Conservation (phyloP, 2,888 invertebrate species). For the Zhengitettix transpicula region DNA sequence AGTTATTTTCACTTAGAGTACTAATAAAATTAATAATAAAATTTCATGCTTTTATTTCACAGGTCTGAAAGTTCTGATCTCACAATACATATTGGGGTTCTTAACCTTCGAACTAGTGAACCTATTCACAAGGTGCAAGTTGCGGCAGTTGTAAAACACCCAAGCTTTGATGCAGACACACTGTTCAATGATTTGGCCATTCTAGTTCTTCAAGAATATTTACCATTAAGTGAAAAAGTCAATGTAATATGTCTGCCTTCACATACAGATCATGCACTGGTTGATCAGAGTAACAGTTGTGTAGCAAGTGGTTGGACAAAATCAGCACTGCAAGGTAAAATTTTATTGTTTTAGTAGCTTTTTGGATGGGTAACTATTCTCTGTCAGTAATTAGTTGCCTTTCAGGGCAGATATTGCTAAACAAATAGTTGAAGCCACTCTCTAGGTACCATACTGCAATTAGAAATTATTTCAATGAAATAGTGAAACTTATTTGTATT, state of each 20-base stretch:
- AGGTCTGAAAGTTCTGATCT: slow-evolving; percentile 38
- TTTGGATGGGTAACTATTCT: not conserved
- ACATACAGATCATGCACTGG: slow-evolving; percentile 15
- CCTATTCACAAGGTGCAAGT: slow-evolving; percentile 40
- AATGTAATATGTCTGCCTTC: slow-evolving; percentile 53
- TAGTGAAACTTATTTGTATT: too few relatives aligned
- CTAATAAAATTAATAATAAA: too few relatives aligned
- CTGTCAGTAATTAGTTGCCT: too few relatives aligned
- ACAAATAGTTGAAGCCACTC: too few relatives aligned
- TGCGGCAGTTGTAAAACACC: slow-evolving; percentile 50
- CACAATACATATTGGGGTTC: slow-evolving; percentile 60
- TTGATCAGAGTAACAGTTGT: slow-evolving; percentile 35
- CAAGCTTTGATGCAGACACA: slow-evolving; percentile 42
- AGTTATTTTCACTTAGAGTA: too few relatives aligned
- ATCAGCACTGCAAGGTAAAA: slow-evolving; percentile 54
- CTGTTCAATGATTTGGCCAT: slow-evolving; percentile 54
- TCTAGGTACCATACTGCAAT: too few relatives aligned
- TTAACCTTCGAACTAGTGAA: not conserved
- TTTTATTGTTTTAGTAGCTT: slow-evolving; percentile 4
- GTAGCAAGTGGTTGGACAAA: slow-evolving; percentile 75
- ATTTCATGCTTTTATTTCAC: too few relatives aligned
- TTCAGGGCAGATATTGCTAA: too few relatives aligned
- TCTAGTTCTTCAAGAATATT: slow-evolving; percentile 40
- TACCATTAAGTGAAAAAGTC: slow-evolving; percentile 49
- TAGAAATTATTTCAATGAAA: not conserved